Evolutionary conservation across 2,797 vertebrate genomes (phyloP).

Genomic region (Spinus olivaceus): DNA sequence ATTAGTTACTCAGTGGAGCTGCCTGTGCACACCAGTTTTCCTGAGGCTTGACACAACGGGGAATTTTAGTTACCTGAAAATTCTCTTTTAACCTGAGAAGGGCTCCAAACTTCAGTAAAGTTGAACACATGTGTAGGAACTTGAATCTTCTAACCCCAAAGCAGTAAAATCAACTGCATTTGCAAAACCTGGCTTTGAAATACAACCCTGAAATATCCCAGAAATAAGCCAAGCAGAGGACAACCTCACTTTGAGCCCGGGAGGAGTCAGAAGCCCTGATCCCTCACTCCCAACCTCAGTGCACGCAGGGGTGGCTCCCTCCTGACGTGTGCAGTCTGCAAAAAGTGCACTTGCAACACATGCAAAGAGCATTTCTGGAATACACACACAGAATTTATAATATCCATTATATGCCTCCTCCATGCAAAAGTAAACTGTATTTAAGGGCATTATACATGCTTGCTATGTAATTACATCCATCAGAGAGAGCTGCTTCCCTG

Average conservation of each 20-base stretch:
- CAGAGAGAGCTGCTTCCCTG: conserved; percentile 67
- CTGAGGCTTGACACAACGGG: background rate
- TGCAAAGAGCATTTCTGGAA: conserved; percentile 54
- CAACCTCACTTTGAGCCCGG: background rate
- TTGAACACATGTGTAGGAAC: background rate
- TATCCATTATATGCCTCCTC: conserved; percentile 64
- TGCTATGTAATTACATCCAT: conserved; percentile 77
- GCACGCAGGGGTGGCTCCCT: background rate
- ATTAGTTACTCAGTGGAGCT: background rate
- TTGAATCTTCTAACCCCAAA: background rate
- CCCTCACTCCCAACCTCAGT: background rate
- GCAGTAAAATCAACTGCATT: background rate
- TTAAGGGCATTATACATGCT: conserved; percentile 71
- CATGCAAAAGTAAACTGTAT: conserved; percentile 70
- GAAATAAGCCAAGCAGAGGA: background rate
- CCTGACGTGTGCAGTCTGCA: background rate
- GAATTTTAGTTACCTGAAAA: background rate
- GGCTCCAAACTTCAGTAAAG: background rate
- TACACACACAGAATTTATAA: conserved; percentile 40
- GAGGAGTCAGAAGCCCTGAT: background rate
- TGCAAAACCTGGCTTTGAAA: background rate
- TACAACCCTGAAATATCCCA: background rate
- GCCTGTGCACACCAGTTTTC: background rate
- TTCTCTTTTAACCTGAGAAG: background rate
- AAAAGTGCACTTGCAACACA: background rate